Evolutionary conservation across 1,140 invertebrate species (phyloP).

Genomic region (Bradysia coprophila): DNA sequence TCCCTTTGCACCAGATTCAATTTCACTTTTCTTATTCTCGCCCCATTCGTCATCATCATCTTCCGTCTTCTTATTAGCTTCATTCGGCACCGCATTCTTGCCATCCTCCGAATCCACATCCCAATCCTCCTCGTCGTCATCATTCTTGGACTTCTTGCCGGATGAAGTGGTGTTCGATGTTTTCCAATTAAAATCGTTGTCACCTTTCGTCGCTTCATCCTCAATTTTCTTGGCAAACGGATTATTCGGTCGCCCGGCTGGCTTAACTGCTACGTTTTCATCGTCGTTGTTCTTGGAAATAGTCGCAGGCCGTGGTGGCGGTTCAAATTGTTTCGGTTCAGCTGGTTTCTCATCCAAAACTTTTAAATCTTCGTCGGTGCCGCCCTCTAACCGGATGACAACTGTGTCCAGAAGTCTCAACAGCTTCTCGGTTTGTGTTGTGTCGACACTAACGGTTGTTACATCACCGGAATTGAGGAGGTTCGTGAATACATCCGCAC

Average conservation of each 20-base stretch:
- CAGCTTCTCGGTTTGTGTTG: slow-evolving; percentile 69
- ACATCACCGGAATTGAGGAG: slow-evolving; percentile 55
- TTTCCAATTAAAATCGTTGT: too few species aligned
- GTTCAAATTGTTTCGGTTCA: slow-evolving; percentile 12
- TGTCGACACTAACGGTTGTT: slow-evolving; percentile 66
- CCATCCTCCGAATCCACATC: too few species aligned
- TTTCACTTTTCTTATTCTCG: too few species aligned
- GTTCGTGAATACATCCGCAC: slow-evolving; percentile 81
- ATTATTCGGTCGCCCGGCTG: slow-evolving; percentile 14
- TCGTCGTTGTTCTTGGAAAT: too few species aligned
- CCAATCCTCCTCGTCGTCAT: slow-evolving; percentile 8
- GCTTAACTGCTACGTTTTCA: too few species aligned
- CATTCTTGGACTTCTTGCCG: slow-evolving; percentile 7
- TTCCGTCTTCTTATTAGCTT: neutral
- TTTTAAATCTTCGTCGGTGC: slow-evolving; percentile 84
- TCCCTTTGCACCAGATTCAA: too few species aligned
- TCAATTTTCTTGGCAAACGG: too few species aligned
- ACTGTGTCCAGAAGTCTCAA: slow-evolving; percentile 86
- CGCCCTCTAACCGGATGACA: slow-evolving; percentile 93
- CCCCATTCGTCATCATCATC: neutral
- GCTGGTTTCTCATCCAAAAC: slow-evolving; percentile 48
- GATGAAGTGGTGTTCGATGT: too few species aligned
- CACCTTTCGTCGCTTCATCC: too few species aligned
- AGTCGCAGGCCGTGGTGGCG: too few species aligned
- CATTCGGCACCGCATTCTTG: too few species aligned